phyloP scores from a whole-genome alignment of 2,888 invertebrate species.

The Microplitis manilae region DNA sequence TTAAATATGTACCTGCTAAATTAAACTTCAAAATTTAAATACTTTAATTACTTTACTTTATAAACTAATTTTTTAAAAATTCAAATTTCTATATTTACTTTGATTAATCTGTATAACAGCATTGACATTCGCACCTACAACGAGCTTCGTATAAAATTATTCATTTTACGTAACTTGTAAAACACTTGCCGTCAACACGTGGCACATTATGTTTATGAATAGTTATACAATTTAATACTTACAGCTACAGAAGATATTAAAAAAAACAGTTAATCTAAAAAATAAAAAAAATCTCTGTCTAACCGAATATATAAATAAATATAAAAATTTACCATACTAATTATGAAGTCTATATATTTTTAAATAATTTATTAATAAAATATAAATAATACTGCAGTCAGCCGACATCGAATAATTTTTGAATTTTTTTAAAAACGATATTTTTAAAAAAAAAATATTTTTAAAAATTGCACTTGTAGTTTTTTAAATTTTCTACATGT shows the following conservation, averaged over 20 bases:
- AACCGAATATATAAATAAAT: background rate
- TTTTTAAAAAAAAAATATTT: no score
- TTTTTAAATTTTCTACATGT: no score
- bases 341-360: no score
- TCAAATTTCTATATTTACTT: background rate
- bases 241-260: background rate
- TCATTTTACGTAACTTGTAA: conserved; percentile 19
- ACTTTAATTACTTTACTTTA: background rate
- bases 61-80: conserved; percentile 3
- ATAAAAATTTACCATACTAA: background rate
- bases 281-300: background rate
- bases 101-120: background rate
- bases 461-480: no score
- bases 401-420: no score
- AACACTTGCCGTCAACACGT: conserved; percentile 9
- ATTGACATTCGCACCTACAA: background rate
- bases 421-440: no score
- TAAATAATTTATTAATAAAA: no score
- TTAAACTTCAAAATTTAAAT: no score
- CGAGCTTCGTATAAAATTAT: background rate
- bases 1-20: no score
- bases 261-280: background rate
- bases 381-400: no score
- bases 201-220: conserved; percentile 1
- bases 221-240: conserved; percentile 4